These are phyloP conservation scores for Caracal caracal DNA, from an alignment of 2,113 vertebrate species.

Conservation along the genomic window DNA sequence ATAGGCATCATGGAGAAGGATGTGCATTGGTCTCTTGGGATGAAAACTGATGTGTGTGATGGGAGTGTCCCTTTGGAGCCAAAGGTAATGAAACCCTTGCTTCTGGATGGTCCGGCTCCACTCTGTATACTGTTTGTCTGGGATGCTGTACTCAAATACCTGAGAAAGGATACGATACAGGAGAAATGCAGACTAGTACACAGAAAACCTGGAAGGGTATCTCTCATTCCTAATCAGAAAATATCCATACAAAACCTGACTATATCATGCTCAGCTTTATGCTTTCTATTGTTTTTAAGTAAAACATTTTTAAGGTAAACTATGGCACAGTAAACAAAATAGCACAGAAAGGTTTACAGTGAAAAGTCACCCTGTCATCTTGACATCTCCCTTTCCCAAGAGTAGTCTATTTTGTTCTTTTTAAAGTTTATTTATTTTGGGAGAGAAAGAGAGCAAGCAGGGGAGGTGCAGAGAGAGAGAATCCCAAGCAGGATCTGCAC, in stretches of 20 bases:
- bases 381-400: neutral
- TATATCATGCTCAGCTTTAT: neutral
- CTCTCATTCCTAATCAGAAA: neutral
- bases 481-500: too few relatives aligned
- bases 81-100: conserved; percentile 90
- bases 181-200: neutral
- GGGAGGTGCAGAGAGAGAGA: too few relatives aligned
- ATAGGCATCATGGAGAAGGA: conserved; percentile 93
- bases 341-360: neutral
- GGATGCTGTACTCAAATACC: conserved; percentile 94
- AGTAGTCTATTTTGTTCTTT: neutral
- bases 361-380: neutral
- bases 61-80: conserved; percentile 93
- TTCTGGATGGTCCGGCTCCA: conserved; percentile 93
- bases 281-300: neutral
- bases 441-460: too few relatives aligned
- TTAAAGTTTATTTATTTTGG: too few relatives aligned
- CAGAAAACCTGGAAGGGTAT: neutral
- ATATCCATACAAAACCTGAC: neutral
- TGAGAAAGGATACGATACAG: conserved; percentile 60
- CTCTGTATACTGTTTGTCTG: conserved; percentile 89
- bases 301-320: neutral
- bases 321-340: neutral
- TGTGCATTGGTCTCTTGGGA: conserved; percentile 87
- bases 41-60: conserved; percentile 92